Conservation (phyloP, 1,140 invertebrate genomes). For the Heliothis virescens region DNA sequence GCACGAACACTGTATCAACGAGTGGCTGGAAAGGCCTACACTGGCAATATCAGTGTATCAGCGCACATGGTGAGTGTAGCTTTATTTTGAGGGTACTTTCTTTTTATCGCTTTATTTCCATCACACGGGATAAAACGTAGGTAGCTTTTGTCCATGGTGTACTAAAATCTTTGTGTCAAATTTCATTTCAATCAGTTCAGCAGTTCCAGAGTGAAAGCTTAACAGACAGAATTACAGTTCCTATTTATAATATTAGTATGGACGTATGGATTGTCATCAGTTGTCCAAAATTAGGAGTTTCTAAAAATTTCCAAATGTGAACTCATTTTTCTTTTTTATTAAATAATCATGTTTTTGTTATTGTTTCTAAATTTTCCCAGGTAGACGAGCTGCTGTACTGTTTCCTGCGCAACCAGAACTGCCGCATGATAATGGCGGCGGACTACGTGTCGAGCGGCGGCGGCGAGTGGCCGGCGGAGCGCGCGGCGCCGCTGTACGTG, state of each 20-base stretch:
- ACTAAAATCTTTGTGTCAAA: too few species aligned
- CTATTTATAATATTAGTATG: too few species aligned
- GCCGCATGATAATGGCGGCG: constrained; percentile 89
- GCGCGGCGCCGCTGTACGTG: constrained; percentile 86
- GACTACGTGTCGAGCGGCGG: constrained; percentile 74
- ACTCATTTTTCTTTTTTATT: too few species aligned
- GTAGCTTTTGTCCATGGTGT: too few species aligned
- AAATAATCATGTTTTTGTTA: neutral
- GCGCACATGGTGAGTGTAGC: constrained; percentile 83
- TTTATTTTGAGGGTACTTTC: constrained; percentile 13
- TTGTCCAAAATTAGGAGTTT: too few species aligned
- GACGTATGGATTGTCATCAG: too few species aligned
- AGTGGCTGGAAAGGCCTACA: constrained; percentile 83
- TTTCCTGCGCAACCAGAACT: constrained; percentile 91
- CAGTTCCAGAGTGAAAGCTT: too few species aligned
- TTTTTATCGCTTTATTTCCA: too few species aligned
- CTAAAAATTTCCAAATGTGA: too few species aligned
- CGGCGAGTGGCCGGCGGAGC: constrained; percentile 45
- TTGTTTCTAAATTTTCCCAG: constrained; percentile 64
- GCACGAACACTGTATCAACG: constrained; percentile 87
- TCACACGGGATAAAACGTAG: too few species aligned
- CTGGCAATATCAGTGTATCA: constrained; percentile 72
- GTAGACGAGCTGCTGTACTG: constrained; percentile 92
- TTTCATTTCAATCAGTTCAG: too few species aligned
- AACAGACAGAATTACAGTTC: too few species aligned